Conservation (phyloP, 2,888 invertebrate genomes). For the Theretra japonica region DNA sequence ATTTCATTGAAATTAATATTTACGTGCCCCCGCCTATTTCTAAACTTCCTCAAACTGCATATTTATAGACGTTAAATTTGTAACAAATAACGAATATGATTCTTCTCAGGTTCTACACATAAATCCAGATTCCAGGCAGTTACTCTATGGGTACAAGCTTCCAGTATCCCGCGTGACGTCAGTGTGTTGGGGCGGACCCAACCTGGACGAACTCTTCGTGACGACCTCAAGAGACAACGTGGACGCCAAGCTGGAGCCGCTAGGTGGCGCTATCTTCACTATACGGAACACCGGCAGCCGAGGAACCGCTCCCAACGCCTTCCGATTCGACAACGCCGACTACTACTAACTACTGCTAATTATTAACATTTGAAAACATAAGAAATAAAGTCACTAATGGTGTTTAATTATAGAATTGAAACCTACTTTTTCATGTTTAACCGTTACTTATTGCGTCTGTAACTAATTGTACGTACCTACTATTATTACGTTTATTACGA, state of each 20-base stretch:
- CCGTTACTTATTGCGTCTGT: not conserved
- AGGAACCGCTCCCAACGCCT: slow-evolving; percentile 54
- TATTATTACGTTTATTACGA: not conserved
- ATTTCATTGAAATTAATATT: too few relatives aligned
- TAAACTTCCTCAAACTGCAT: too few relatives aligned
- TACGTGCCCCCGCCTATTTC: too few relatives aligned
- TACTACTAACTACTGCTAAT: slow-evolving; percentile 62
- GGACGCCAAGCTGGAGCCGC: slow-evolving; percentile 51
- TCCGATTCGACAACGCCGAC: slow-evolving; percentile 66
- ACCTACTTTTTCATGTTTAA: not conserved
- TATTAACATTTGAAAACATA: too few relatives aligned
- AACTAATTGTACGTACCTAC: not conserved
- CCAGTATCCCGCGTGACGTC: slow-evolving; percentile 86
- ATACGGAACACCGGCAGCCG: slow-evolving; percentile 63
- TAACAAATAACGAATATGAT: too few relatives aligned
- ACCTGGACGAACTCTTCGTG: slow-evolving; percentile 86
- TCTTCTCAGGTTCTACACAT: slow-evolving; percentile 81
- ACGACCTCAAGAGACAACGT: slow-evolving; percentile 73
- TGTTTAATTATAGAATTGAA: not conserved
- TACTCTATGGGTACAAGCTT: slow-evolving; percentile 79
- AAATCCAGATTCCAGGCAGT: slow-evolving; percentile 75
- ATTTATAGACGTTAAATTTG: too few relatives aligned
- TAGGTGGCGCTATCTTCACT: slow-evolving; percentile 70
- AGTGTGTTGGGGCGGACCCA: slow-evolving; percentile 87
- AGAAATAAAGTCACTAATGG: not conserved